phyloP scores from a whole-genome alignment of 2,888 invertebrate species.

The Ariolimax columbianus region DNA sequence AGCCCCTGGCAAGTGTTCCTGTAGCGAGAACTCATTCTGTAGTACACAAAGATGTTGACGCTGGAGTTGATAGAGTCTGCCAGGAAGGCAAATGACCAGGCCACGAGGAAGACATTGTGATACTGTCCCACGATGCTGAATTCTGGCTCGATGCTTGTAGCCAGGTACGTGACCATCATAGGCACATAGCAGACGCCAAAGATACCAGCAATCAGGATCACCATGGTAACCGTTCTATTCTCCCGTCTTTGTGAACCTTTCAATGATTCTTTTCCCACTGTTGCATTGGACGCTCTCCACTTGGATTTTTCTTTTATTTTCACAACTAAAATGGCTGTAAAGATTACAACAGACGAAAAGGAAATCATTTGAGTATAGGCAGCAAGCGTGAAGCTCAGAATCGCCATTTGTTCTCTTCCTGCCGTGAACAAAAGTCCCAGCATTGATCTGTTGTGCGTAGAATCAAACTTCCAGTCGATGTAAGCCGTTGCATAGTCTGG shows the following conservation, averaged over 20 bases:
- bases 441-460: conserved; percentile 4
- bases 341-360: background rate
- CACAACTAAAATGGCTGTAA: conserved; percentile 2
- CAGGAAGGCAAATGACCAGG: background rate
- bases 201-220: background rate
- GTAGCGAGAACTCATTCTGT: background rate
- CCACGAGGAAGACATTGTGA: background rate
- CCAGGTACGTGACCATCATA: background rate
- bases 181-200: background rate
- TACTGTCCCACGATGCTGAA: conserved; percentile 7
- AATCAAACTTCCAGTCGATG: conserved; percentile 31
- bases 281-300: background rate
- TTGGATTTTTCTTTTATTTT: conserved; percentile 3
- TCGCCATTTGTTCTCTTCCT: conserved; percentile 1
- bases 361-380: background rate
- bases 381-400: background rate
- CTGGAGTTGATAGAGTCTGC: background rate
- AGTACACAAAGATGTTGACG: conserved; percentile 20
- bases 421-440: conserved; percentile 21
- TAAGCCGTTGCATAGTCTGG: conserved; percentile 23
- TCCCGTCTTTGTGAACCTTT: background rate
- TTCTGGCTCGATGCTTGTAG: background rate
- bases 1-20: background rate
- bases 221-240: background rate
- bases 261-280: background rate